A percentile compares a stretch with the other conserved stretches of the same genome.
Evolutionary conservation across 2,113 vertebrate species (phyloP).

Genomic region (Notothenia coriiceps): DNA sequence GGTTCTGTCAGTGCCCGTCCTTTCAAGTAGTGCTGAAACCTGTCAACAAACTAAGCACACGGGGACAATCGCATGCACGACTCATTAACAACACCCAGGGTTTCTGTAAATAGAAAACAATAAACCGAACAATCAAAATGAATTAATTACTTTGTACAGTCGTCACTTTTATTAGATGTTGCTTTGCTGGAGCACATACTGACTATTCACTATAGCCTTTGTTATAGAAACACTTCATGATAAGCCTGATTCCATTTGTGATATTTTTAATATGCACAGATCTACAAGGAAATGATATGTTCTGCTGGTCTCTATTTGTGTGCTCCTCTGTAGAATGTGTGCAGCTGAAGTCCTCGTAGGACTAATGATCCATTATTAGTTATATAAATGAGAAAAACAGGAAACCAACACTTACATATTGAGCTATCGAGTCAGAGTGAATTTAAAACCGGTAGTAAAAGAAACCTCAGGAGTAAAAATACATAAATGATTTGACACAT

Average conservation of each 20-base stretch:
- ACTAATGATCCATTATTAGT: constrained; percentile 30
- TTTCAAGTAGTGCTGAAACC: constrained; percentile 92
- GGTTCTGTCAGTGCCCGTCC: constrained; percentile 91
- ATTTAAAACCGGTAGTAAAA: constrained; percentile 46
- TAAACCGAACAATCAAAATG: constrained; percentile 49
- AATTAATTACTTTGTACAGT: constrained; percentile 42
- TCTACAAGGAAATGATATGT: not conserved
- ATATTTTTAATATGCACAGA: not conserved
- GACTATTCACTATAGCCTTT: not conserved
- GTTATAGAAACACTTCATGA: not conserved
- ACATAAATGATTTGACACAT: constrained; percentile 51
- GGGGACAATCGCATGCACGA: constrained; percentile 53
- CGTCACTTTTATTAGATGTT: not conserved
- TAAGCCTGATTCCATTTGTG: constrained; percentile 10
- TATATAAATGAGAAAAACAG: constrained; percentile 6
- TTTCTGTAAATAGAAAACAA: constrained; percentile 48
- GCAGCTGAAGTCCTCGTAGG: constrained; percentile 19
- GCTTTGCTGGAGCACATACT: not conserved
- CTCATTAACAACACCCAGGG: constrained; percentile 66
- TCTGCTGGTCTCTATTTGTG: not conserved
- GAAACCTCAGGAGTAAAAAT: constrained; percentile 34
- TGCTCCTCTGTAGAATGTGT: constrained; percentile 4
- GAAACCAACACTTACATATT: constrained; percentile 29
- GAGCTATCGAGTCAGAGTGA: constrained; percentile 45
- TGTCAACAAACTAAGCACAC: constrained; percentile 95